Percentiles rank a stretch among this genome's conserved stretches.
Conservation (phyloP, 2,113 vertebrate genomes). For the Cariama cristata region DNA sequence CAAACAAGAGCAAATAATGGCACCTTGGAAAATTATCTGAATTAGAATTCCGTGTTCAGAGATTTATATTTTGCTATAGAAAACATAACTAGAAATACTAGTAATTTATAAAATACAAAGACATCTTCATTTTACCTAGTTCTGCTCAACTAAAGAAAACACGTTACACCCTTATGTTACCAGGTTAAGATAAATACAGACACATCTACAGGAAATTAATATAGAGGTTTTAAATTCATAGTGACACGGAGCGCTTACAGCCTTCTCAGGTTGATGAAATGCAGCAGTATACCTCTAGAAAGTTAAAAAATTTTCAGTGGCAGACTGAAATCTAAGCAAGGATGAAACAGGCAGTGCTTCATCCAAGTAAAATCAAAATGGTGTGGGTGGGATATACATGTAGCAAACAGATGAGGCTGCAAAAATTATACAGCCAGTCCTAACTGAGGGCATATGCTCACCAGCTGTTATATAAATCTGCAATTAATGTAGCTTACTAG, state of each 20-base stretch:
- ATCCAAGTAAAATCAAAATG: neutral
- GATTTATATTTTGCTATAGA: neutral
- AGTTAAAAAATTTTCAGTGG: neutral
- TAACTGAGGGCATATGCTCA: slow-evolving; percentile 54
- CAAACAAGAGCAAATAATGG: neutral
- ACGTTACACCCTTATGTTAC: neutral
- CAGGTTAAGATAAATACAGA: neutral
- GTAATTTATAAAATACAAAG: neutral
- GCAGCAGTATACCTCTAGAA: neutral
- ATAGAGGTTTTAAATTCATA: neutral
- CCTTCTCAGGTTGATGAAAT: neutral
- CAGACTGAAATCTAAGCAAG: neutral
- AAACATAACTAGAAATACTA: neutral
- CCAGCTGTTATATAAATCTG: slow-evolving; percentile 52
- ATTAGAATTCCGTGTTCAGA: neutral
- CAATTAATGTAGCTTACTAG: slow-evolving; percentile 52
- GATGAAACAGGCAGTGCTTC: neutral
- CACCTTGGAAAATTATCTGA: neutral
- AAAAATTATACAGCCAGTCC: slow-evolving; percentile 7
- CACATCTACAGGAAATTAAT: neutral
- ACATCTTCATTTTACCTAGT: neutral
- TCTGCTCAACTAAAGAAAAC: neutral
- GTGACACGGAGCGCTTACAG: neutral
- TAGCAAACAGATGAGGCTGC: slow-evolving; percentile 56
- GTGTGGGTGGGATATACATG: slow-evolving; percentile 10